Conservation (phyloP, 2,797 vertebrate genomes). For the Xiphorhynchus erythropygius region DNA sequence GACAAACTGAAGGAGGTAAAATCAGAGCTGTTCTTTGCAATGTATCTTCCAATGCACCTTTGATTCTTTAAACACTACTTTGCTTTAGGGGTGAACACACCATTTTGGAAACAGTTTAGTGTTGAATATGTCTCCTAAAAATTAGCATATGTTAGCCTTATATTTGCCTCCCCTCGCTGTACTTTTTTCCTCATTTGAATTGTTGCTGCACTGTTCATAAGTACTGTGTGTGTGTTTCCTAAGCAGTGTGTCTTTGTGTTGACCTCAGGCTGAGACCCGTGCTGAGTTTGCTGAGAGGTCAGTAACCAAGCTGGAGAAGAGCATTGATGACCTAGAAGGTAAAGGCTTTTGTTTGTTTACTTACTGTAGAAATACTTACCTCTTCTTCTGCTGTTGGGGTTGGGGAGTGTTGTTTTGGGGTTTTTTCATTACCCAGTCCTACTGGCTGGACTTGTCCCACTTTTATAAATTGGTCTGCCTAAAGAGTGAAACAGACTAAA, state of each 20-base stretch:
- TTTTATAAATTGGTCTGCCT: background rate
- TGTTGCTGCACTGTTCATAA: background rate
- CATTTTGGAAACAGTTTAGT: background rate
- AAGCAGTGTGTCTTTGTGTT: background rate
- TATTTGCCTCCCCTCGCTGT: background rate
- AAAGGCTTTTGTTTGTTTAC: slow-evolving; percentile 62
- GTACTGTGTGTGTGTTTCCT: background rate
- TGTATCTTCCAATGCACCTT: background rate
- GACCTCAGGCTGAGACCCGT: slow-evolving; percentile 93
- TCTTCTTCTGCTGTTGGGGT: background rate
- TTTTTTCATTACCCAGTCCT: background rate
- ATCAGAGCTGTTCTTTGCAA: slow-evolving; percentile 15
- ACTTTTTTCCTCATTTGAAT: background rate
- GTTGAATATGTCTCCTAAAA: background rate
- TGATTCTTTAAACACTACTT: background rate
- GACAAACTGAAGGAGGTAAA: slow-evolving; percentile 99
- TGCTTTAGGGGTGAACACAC: background rate
- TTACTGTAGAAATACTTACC: background rate
- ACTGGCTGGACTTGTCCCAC: background rate
- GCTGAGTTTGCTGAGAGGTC: slow-evolving; percentile 99
- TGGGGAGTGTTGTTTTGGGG: background rate
- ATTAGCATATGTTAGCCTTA: background rate
- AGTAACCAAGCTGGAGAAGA: slow-evolving; percentile 99
- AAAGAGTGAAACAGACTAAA: background rate
- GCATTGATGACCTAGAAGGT: slow-evolving; percentile 99